phyloP scores from a whole-genome alignment of 2,888 invertebrate genomes.

The Rhodophaea formosa region DNA sequence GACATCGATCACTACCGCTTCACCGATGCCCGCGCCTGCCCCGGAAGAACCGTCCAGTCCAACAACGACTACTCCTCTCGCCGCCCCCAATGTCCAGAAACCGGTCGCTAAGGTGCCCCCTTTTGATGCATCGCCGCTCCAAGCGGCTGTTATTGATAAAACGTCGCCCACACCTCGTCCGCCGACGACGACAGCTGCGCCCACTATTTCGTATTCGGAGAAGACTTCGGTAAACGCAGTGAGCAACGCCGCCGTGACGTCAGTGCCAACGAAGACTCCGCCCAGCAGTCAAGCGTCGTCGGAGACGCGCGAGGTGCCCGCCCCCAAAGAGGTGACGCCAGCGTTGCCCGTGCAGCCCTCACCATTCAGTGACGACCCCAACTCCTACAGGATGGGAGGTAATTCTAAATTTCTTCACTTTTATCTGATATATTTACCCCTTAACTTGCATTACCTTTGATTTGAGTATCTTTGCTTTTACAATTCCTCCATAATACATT shows the following conservation, averaged over 20 bases:
- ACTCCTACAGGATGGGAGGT: slow-evolving; percentile 87
- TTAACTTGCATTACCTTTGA: background rate
- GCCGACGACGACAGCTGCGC: slow-evolving; percentile 30
- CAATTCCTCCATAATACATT: no score
- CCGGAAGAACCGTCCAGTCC: slow-evolving; percentile 62
- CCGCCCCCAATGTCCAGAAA: slow-evolving; percentile 62
- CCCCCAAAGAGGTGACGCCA: slow-evolving; percentile 54
- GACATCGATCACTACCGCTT: slow-evolving; percentile 25
- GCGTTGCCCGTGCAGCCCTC: slow-evolving; percentile 65
- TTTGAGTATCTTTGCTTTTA: background rate
- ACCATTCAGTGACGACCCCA: slow-evolving; percentile 83
- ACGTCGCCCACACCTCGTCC: slow-evolving; percentile 40
- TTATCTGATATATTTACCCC: background rate
- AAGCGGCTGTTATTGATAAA: slow-evolving; percentile 52
- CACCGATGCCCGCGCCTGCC: slow-evolving; percentile 37
- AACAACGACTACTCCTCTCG: slow-evolving; percentile 45
- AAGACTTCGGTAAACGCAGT: slow-evolving; percentile 63
- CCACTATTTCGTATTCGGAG: slow-evolving; percentile 58
- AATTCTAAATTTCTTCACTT: slow-evolving; percentile 39
- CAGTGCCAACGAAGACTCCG: slow-evolving; percentile 37
- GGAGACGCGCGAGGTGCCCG: slow-evolving; percentile 43
- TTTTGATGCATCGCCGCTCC: slow-evolving; percentile 75
- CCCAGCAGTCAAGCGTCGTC: slow-evolving; percentile 32
- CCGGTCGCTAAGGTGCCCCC: slow-evolving; percentile 84
- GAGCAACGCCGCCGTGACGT: slow-evolving; percentile 40